Conservation (phyloP, 2,113 vertebrate species). For the Pterophyllum scalare region DNA sequence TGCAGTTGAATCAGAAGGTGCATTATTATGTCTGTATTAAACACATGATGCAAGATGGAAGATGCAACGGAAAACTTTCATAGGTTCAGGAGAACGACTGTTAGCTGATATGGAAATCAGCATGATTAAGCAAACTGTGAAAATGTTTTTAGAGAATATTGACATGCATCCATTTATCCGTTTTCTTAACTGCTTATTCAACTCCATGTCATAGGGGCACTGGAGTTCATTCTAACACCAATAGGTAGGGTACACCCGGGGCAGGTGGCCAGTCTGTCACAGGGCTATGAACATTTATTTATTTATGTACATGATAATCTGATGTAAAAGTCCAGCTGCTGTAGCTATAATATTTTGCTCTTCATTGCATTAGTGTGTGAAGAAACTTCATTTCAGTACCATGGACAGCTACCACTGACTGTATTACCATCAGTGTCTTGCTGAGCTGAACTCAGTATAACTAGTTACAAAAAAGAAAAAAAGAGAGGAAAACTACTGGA, state of each 20-base stretch:
- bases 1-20: constrained; percentile 33
- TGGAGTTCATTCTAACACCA: not conserved
- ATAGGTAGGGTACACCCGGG: not conserved
- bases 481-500: not conserved
- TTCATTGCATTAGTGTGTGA: not conserved
- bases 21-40: constrained; percentile 46
- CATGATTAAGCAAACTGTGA: not conserved
- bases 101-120: not conserved
- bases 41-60: too few relatives aligned
- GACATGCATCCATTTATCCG: not conserved
- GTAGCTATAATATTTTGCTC: not conserved
- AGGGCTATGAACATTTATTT: not conserved
- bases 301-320: not conserved
- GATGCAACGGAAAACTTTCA: constrained; percentile 1
- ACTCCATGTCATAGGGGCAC: too few relatives aligned
- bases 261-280: not conserved
- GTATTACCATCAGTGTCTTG: not conserved
- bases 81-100: not conserved
- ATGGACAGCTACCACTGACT: constrained; percentile 19
- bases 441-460: not conserved
- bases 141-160: not conserved
- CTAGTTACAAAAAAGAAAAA: not conserved
- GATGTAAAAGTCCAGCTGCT: not conserved
- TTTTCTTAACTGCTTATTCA: not conserved
- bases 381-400: constrained; percentile 24